Base-by-base conservation (phyloP, 2,797 vertebrate genomes). In the Alauda arvensis region DNA sequence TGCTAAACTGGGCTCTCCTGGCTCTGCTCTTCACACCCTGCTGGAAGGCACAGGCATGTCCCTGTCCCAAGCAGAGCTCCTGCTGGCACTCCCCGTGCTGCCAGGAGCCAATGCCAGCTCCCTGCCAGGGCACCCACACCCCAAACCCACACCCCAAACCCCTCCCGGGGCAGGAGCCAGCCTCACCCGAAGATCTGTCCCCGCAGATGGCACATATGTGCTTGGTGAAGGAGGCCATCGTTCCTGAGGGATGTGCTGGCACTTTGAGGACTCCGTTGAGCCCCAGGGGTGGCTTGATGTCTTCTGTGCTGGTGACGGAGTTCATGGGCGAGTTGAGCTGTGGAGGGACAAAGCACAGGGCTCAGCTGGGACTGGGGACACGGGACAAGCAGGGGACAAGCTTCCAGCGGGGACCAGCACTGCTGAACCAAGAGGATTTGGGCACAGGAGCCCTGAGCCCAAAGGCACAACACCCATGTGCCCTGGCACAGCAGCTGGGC, bases 121-220 rank as follows among this genome's bases (percentile, higher is more conserved):
- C 40, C 4, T 3, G 39, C 40, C 60, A 69, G 65, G 48, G 18
- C 69, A 69, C 3, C 53, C 42, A 4, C 21, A 23, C 1, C 51
- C 65, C 2, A 0, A 67, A 18, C 45, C 56, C 1, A 0, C 10
- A 2, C 67, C 16, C 23, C 0, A 25, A 77, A 53, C 18, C 57
- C 66, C 62, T 16, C 11, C 19, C 0, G 0, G 40, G 23, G 4
- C 31, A 34, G 48, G 42, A 5, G 23, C 18, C 29, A 11, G 62
- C 84, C 95, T 96, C 95, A 99, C 99, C 99, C 98, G 99, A 99
- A 93, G 99, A 99, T 94, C 99, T 98, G 97, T 99, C 99, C 28
- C 99, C 99, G 0, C 99, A 99, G 97, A 99, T 99, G 96, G 99
- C 98, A 74, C 99, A 99, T 97, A 99, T 99, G 98, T 99, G 99